phyloP scores from a whole-genome alignment of 2,888 invertebrate species.

The Lacanobia wlatinum region DNA sequence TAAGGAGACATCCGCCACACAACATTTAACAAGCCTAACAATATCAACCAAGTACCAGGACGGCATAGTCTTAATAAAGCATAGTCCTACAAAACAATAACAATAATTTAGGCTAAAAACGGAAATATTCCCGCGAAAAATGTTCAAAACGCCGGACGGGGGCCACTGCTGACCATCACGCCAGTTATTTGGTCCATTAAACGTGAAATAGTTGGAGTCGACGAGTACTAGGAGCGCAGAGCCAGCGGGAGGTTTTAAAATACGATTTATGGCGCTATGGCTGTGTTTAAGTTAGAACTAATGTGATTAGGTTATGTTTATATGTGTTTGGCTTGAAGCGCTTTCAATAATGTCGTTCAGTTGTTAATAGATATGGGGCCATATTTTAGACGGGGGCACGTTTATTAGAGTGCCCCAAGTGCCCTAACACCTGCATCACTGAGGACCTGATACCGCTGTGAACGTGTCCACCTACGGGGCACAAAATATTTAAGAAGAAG shows the following conservation, averaged over 20 bases:
- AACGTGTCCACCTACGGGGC: too few relatives aligned
- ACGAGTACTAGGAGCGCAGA: conserved; percentile 65
- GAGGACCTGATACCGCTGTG: too few relatives aligned
- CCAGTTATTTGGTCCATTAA: conserved; percentile 88
- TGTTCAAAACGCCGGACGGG: conserved; percentile 81
- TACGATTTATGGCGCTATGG: conserved; percentile 81
- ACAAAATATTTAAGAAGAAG: too few relatives aligned
- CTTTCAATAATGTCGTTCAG: conserved; percentile 15
- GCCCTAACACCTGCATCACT: too few relatives aligned
- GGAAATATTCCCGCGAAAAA: conserved; percentile 84
- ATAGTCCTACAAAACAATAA: conserved; percentile 75
- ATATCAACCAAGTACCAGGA: conserved; percentile 49
- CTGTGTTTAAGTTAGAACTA: conserved; percentile 71
- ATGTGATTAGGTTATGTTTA: conserved; percentile 61
- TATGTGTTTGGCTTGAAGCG: conserved; percentile 14
- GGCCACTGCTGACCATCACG: conserved; percentile 79
- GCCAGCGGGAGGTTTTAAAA: conserved; percentile 76
- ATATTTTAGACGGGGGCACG: too few relatives aligned
- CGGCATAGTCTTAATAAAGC: conserved; percentile 57
- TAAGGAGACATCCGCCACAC: conserved; percentile 15
- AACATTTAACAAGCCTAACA: conserved; percentile 44
- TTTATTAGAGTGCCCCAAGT: too few relatives aligned
- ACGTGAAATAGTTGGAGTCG: conserved; percentile 85
- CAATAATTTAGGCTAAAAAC: conserved; percentile 83
- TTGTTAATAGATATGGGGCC: too few relatives aligned